Conservation (phyloP, 2,888 invertebrate species). For the Cepaea hortensis region DNA sequence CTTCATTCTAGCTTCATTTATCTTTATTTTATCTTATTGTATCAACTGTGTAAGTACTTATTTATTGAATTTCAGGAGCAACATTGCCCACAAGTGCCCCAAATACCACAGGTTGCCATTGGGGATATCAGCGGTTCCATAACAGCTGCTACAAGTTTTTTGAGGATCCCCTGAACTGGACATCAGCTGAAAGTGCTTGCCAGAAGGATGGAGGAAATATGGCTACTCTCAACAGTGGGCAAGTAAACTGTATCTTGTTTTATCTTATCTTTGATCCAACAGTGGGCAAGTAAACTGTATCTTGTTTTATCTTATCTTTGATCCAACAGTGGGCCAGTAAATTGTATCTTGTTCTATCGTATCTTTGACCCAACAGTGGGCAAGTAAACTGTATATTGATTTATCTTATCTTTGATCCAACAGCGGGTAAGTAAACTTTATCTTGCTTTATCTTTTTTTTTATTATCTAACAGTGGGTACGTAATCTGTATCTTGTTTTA, state of each 20-base stretch:
- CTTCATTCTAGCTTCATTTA: no score
- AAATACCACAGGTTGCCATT: conserved; percentile 55
- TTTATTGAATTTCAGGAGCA: neutral
- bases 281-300: neutral
- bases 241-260: neutral
- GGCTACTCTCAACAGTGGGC: conserved; percentile 44
- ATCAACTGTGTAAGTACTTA: no score
- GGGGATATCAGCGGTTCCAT: conserved; percentile 59
- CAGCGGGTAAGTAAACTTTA: no score
- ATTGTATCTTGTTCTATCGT: no score
- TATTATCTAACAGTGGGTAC: no score
- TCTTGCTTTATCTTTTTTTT: no score
- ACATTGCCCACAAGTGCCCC: conserved; percentile 3
- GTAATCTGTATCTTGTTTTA: no score
- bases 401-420: no score
- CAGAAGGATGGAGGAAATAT: conserved; percentile 46
- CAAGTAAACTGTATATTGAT: neutral
- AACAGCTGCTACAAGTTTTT: conserved; percentile 58
- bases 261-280: neutral
- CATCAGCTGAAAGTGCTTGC: conserved; percentile 46
- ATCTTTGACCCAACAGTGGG: neutral
- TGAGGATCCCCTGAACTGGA: conserved; percentile 50
- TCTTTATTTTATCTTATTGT: no score
- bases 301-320: no score
- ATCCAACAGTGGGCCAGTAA: neutral